Percentiles rank a stretch among this genome's conserved stretches.
Conservation (phyloP, 2,113 vertebrate genomes). For the Syngnathoides biaculeatus region DNA sequence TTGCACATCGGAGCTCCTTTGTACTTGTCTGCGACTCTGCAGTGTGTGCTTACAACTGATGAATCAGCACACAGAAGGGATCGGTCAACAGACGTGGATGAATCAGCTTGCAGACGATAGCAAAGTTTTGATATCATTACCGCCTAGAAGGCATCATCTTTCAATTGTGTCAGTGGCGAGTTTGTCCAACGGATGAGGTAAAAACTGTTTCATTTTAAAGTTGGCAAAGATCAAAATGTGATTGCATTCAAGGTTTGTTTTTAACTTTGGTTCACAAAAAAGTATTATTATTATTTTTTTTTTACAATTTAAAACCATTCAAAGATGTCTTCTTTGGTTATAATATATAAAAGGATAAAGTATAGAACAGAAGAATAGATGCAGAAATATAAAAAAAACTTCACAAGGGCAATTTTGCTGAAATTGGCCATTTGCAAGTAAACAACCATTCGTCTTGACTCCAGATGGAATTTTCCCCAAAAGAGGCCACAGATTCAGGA, state of each 20-base stretch:
- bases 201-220: background rate
- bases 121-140: background rate
- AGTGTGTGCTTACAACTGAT: background rate
- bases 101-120: background rate
- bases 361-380: too few species aligned
- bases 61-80: background rate
- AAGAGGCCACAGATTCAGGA: too few species aligned
- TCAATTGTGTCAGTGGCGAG: background rate
- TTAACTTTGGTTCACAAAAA: background rate
- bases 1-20: constrained; percentile 4
- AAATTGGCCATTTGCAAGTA: too few species aligned
- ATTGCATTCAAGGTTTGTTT: background rate
- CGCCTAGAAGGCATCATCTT: background rate
- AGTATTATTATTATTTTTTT: background rate
- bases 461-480: too few species aligned
- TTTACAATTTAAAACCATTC: background rate
- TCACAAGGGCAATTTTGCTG: too few species aligned
- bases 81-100: background rate
- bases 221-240: background rate
- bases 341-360: too few species aligned
- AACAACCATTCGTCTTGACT: too few species aligned
- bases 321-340: background rate
- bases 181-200: background rate
- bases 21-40: constrained; percentile 15
- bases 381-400: too few species aligned